These are phyloP conservation scores for Punctoribates punctum DNA, from an alignment of 2,888 invertebrate genomes.

Conservation along the genomic window DNA sequence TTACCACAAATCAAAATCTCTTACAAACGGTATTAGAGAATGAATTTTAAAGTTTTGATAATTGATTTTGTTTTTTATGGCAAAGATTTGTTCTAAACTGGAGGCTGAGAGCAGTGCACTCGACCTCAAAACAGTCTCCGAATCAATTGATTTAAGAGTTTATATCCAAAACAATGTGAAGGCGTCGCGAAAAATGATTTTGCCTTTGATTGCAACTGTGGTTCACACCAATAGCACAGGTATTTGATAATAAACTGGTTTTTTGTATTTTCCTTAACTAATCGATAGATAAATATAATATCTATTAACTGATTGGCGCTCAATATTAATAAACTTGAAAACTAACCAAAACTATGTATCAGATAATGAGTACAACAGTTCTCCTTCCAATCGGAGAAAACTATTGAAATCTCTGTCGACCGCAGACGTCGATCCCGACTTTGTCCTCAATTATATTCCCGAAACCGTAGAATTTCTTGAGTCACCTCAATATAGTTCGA, in stretches of 20 bases:
- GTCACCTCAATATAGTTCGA: constrained; percentile 32
- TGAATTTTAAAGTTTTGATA: neutral
- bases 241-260: neutral
- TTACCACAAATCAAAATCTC: constrained; percentile 29
- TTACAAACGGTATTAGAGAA: constrained; percentile 33
- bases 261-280: neutral
- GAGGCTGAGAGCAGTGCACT: constrained; percentile 32
- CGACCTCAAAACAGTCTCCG: constrained; percentile 24
- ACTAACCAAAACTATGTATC: neutral
- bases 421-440: constrained; percentile 47
- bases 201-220: constrained; percentile 39
- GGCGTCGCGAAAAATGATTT: constrained; percentile 41
- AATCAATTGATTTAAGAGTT: constrained; percentile 22
- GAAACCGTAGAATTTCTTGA: constrained; percentile 50
- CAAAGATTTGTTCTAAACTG: constrained; percentile 35
- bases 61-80: neutral
- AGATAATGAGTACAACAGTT: constrained; percentile 1
- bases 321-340: neutral
- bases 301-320: neutral
- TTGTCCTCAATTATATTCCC: constrained; percentile 46
- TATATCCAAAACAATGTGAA: constrained; percentile 41
- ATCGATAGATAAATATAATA: neutral
- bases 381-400: constrained; percentile 9
- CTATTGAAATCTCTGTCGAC: constrained; percentile 38
- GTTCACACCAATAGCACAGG: neutral